These are phyloP conservation scores for Synodontis membranacea DNA, from an alignment of 2,113 vertebrate genomes.

Conservation along the genomic window DNA sequence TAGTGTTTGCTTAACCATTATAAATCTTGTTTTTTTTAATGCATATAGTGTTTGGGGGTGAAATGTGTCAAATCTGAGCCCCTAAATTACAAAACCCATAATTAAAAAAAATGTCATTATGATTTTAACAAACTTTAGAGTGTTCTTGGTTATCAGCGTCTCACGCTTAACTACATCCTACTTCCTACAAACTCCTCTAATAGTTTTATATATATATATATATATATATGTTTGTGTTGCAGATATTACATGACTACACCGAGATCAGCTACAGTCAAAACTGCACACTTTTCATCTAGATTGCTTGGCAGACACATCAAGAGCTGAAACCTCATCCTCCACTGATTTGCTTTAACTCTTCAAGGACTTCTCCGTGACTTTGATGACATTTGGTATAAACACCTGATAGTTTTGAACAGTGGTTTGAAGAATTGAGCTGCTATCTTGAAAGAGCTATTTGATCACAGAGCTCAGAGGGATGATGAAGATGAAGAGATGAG, in stretches of 20 bases:
- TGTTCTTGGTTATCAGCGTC: no score
- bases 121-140: no score
- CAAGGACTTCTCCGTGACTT: slow-evolving; percentile 53
- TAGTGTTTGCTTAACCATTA: not conserved
- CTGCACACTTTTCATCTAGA: not conserved
- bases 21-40: not conserved
- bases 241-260: not conserved
- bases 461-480: slow-evolving; percentile 47
- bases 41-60: not conserved
- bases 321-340: slow-evolving; percentile 30
- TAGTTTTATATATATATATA: no score
- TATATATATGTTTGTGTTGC: no score
- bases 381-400: slow-evolving; percentile 57
- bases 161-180: no score
- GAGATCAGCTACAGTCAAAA: slow-evolving; percentile 11
- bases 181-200: no score
- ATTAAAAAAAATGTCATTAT: no score
- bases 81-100: no score
- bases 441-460: slow-evolving; percentile 57
- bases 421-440: slow-evolving; percentile 45
- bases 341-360: slow-evolving; percentile 47
- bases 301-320: not conserved
- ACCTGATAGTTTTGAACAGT: slow-evolving; percentile 58
- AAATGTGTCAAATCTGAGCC: not conserved
- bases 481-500: slow-evolving; percentile 28